These are phyloP conservation scores for Thalassoma bifasciatum DNA, from an alignment of 2,113 vertebrate species.

Conservation along the genomic window DNA sequence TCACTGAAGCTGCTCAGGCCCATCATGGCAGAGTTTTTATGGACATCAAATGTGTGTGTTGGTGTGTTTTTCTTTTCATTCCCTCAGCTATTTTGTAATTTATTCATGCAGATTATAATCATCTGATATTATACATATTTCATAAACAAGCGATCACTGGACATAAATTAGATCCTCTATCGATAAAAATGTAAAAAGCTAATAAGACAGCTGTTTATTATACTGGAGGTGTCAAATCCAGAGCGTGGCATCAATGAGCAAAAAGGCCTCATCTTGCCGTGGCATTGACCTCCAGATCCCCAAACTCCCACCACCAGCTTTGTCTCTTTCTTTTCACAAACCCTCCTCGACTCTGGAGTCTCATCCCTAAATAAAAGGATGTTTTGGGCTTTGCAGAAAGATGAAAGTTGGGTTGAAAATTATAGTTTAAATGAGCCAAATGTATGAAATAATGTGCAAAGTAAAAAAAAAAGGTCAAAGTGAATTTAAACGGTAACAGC, in stretches of 20 bases:
- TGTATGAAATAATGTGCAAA: slow-evolving; percentile 34
- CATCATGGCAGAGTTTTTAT: slow-evolving; percentile 6
- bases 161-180: slow-evolving; percentile 81
- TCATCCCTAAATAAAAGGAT: slow-evolving; percentile 32
- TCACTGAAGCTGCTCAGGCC: not conserved
- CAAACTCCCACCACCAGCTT: slow-evolving; percentile 14
- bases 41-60: slow-evolving; percentile 9
- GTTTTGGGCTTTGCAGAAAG: slow-evolving; percentile 22
- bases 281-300: slow-evolving; percentile 22
- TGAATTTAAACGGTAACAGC: slow-evolving; percentile 17
- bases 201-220: slow-evolving; percentile 77
- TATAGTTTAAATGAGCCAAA: slow-evolving; percentile 26
- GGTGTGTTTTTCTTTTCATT: slow-evolving; percentile 40
- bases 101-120: slow-evolving; percentile 81
- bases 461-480: slow-evolving; percentile 3
- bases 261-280: slow-evolving; percentile 43
- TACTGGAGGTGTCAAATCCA: slow-evolving; percentile 61
- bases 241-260: slow-evolving; percentile 56
- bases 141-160: slow-evolving; percentile 83
- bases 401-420: not conserved
- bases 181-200: slow-evolving; percentile 83
- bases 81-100: slow-evolving; percentile 61
- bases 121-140: slow-evolving; percentile 79
- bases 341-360: slow-evolving; percentile 17
- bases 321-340: slow-evolving; percentile 5